Conservation (phyloP, 2,113 vertebrate species). For the Python bivittatus region DNA sequence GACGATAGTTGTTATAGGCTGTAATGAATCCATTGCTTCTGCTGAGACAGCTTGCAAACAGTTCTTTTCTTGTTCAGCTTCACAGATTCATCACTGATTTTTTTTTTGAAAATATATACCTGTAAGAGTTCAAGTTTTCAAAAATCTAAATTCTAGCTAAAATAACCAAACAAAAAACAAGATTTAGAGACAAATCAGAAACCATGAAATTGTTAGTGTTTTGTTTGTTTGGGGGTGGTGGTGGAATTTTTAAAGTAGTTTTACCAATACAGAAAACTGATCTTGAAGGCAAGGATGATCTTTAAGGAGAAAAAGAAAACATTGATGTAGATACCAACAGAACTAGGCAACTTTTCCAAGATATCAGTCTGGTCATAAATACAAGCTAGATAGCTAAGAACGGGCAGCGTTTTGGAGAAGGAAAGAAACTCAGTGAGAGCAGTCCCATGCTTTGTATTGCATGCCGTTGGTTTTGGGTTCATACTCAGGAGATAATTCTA, state of each 20-base stretch:
- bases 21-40: slow-evolving; percentile 9
- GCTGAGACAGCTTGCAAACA: not conserved
- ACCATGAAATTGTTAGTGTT: not conserved
- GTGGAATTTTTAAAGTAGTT: not conserved
- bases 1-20: slow-evolving; percentile 4
- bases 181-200: not conserved
- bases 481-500: not conserved
- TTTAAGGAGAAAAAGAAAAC: not conserved
- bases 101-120: not conserved
- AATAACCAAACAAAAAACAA: not conserved
- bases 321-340: not conserved
- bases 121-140: not conserved
- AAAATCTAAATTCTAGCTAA: not conserved
- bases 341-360: not conserved
- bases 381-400: not conserved
- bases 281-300: not conserved
- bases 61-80: slow-evolving; percentile 10
- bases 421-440: not conserved
- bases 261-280: not conserved
- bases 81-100: not conserved
- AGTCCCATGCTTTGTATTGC: no score
- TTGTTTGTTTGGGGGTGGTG: not conserved
- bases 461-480: not conserved
- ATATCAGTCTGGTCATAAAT: not conserved
- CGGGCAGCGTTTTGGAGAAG: not conserved